Percentiles rank a stretch among this genome's conserved stretches.
These are phyloP conservation scores for Salticus scenicus DNA, from an alignment of 2,888 invertebrate genomes.

Conservation along the genomic window DNA sequence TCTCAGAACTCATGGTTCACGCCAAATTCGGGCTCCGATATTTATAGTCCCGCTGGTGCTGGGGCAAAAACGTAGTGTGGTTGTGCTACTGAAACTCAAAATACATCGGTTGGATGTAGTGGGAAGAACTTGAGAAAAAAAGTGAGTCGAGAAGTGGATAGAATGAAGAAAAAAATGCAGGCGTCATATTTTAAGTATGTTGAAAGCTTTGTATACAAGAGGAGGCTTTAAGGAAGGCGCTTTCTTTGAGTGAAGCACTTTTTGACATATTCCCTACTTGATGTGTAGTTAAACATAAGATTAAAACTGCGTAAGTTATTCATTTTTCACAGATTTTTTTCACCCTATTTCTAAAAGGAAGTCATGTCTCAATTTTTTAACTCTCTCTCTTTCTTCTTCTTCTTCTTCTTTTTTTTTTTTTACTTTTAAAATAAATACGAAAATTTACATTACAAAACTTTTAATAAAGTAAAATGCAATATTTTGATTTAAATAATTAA, in stretches of 20 bases:
- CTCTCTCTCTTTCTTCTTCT: too few species aligned
- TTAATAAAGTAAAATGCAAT: too few species aligned
- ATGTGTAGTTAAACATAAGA: too few species aligned
- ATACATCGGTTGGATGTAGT: slow-evolving; percentile 33
- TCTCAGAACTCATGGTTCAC: slow-evolving; percentile 16
- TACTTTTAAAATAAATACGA: too few species aligned
- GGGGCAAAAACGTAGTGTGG: slow-evolving; percentile 41
- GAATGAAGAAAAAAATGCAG: slow-evolving; percentile 19
- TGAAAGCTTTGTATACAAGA: not conserved
- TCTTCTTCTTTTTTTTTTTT: too few species aligned
- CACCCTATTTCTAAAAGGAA: too few species aligned
- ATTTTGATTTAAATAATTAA: too few species aligned
- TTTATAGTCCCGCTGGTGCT: slow-evolving; percentile 44
- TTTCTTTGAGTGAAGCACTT: not conserved
- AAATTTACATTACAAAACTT: too few species aligned
- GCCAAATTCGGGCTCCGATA: slow-evolving; percentile 62
- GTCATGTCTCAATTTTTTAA: too few species aligned
- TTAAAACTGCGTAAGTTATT: too few species aligned
- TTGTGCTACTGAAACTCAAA: slow-evolving; percentile 44
- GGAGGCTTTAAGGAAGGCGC: not conserved
- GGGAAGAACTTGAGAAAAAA: slow-evolving; percentile 10
- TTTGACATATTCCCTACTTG: too few species aligned
- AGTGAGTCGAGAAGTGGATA: slow-evolving; percentile 34
- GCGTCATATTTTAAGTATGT: slow-evolving; percentile 22
- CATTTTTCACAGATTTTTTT: too few species aligned